Base-by-base conservation (phyloP, 2,888 invertebrate genomes). In the Incurvaria masculella region DNA sequence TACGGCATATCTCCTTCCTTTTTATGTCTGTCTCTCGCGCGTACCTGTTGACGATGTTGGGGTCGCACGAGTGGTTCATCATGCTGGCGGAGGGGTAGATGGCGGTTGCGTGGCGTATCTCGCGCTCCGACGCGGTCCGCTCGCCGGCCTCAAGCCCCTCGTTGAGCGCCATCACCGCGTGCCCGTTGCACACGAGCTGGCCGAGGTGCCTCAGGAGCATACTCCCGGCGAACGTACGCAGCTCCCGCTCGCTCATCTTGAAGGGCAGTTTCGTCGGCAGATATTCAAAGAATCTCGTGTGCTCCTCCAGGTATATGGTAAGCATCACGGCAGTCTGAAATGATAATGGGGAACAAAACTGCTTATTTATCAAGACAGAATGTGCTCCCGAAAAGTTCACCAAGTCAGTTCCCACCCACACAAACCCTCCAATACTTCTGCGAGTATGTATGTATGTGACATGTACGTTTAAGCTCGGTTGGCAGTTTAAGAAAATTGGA, bases 31-130 rank as follows among this genome's bases (percentile, higher is more conserved):
- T n/a, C n/a, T n/a, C n/a, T n/a, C n/a, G n/a, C n/a, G n/a, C n/a
- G 62, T 65, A 89, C 87, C 83, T 85, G 57, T 86, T 86, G 46
- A 86, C 84, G 50, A 94, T 88, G 58, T 88, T 89, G 5, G 93
- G 88, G 53, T 89, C 86, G 65, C 97, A 97, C 0, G 94, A 89
- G 71, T 97, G 97, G 68, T 97, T 97, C 85, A 95, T 90, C 73
- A 95, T 85, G 58, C 93, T 91, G 0, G 91, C 85, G 1, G 91
- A 86, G 0, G 94, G 91, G 64, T 89, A 94, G 60, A 95, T 89
- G 1, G 88, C 94, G 2, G 92, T 88, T 1, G 91, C 94, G 43
- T 81, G 68, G 39, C 81, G 65, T 46, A 74, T 57, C 52, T 74
- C 69, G 2, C 58, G 58, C 52, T 72, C 72, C 0, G 62, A 59